Conservation (phyloP, 2,797 vertebrate species). For the Smutsia gigantea region DNA sequence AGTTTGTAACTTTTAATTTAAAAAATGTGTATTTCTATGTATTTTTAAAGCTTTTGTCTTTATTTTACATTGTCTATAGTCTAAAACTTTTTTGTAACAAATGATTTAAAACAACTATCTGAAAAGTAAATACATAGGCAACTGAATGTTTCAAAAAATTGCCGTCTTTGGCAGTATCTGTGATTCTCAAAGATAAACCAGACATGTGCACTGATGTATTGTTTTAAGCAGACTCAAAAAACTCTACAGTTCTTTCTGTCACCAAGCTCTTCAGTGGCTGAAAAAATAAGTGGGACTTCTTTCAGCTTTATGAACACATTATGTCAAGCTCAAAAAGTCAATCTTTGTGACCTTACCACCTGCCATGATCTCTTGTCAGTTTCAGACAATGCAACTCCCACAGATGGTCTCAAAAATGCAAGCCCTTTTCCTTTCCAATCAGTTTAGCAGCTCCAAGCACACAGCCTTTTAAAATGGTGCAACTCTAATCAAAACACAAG, state of each 20-base stretch:
- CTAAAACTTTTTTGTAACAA: constrained; percentile 31
- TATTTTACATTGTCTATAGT: constrained; percentile 27
- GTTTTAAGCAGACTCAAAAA: constrained; percentile 68
- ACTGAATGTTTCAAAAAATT: neutral
- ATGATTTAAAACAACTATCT: constrained; percentile 50
- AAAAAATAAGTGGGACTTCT: constrained; percentile 78
- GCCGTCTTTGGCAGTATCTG: neutral
- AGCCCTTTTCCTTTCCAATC: constrained; percentile 70
- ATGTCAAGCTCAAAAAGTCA: constrained; percentile 82
- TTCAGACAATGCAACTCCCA: constrained; percentile 84
- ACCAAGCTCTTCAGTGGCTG: constrained; percentile 73
- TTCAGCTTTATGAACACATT: constrained; percentile 86
- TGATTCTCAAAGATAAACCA: constrained; percentile 50
- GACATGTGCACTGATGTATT: constrained; percentile 70
- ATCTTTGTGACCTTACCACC: constrained; percentile 87
- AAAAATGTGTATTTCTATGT: neutral
- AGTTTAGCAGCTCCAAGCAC: constrained; percentile 68
- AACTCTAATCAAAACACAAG: constrained; percentile 47
- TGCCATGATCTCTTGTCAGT: constrained; percentile 84
- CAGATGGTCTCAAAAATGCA: constrained; percentile 86
- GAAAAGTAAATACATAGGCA: constrained; percentile 34
- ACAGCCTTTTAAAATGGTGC: constrained; percentile 66
- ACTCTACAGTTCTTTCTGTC: constrained; percentile 57
- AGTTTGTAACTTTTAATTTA: constrained; percentile 5
- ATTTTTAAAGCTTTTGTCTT: constrained; percentile 28